Conservation (phyloP, 2,888 invertebrate genomes). For the Cataglyphis altisquamis region DNA sequence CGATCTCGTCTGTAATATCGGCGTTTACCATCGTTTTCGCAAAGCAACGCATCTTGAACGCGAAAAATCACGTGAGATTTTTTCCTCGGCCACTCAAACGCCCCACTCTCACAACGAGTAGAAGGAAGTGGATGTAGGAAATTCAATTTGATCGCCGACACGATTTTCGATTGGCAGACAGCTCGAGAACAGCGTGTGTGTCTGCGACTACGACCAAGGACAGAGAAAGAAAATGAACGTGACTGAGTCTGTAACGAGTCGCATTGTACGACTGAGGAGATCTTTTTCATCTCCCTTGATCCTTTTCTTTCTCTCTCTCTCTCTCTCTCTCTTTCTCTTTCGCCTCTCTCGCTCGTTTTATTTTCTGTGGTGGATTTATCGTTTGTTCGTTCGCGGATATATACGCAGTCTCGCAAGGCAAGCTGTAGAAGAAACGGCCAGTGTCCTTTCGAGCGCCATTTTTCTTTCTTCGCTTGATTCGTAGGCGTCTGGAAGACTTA, state of each 20-base stretch:
- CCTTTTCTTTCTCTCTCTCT: neutral
- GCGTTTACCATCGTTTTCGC: neutral
- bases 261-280: slow-evolving; percentile 70
- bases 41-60: slow-evolving; percentile 29
- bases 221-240: slow-evolving; percentile 47
- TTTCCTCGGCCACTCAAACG: slow-evolving; percentile 53
- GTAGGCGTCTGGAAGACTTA: slow-evolving; percentile 57
- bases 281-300: slow-evolving; percentile 52
- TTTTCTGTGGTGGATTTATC: slow-evolving; percentile 79
- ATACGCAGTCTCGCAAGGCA: slow-evolving; percentile 58
- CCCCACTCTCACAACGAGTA: slow-evolving; percentile 41
- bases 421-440: slow-evolving; percentile 63
- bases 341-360: slow-evolving; percentile 72
- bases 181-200: slow-evolving; percentile 55
- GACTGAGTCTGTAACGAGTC: slow-evolving; percentile 61
- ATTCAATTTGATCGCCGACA: slow-evolving; percentile 74
- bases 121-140: slow-evolving; percentile 69
- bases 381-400: slow-evolving; percentile 79
- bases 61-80: slow-evolving; percentile 55
- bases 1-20: neutral
- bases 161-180: slow-evolving; percentile 71
- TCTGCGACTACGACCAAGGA: slow-evolving; percentile 39
- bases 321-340: slow-evolving; percentile 33
- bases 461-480: slow-evolving; percentile 71
- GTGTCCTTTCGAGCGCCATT: slow-evolving; percentile 73